Conservation (phyloP, 2,113 vertebrate genomes). For the Brienomyrus longianalis region DNA sequence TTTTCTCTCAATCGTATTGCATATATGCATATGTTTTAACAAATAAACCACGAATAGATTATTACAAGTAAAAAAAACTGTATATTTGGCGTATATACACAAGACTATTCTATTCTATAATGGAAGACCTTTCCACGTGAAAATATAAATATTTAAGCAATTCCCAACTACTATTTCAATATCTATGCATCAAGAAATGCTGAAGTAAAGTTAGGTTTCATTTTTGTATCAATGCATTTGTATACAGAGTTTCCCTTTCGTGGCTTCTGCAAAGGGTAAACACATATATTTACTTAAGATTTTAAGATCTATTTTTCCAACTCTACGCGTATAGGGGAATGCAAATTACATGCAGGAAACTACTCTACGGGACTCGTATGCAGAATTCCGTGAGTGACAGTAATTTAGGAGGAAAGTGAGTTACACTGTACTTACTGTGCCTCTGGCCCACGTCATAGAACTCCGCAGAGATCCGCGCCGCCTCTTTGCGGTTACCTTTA, state of each 20-base stretch:
- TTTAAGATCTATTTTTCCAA: neutral
- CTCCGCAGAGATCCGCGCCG: slow-evolving; percentile 88
- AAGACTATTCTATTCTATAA: neutral
- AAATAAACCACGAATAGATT: neutral
- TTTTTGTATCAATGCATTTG: neutral
- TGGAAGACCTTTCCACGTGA: neutral
- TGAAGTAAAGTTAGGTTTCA: neutral
- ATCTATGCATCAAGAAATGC: neutral
- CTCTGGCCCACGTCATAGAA: slow-evolving; percentile 85
- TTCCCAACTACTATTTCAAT: neutral
- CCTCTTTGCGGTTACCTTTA: slow-evolving; percentile 90
- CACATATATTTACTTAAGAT: neutral
- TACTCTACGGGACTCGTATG: neutral
- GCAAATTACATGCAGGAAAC: neutral
- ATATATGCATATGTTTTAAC: neutral
- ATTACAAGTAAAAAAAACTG: neutral
- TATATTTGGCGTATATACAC: neutral
- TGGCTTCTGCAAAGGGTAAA: neutral
- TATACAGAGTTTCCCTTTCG: neutral
- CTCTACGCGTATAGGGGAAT: neutral
- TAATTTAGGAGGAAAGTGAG: neutral
- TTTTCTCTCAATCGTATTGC: neutral
- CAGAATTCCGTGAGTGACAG: neutral
- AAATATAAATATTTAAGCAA: neutral
- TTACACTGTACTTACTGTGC: slow-evolving; percentile 68